Base-by-base conservation (phyloP, 53 echinoderm and acorn worm species). In the Stichopus horrens region DNA sequence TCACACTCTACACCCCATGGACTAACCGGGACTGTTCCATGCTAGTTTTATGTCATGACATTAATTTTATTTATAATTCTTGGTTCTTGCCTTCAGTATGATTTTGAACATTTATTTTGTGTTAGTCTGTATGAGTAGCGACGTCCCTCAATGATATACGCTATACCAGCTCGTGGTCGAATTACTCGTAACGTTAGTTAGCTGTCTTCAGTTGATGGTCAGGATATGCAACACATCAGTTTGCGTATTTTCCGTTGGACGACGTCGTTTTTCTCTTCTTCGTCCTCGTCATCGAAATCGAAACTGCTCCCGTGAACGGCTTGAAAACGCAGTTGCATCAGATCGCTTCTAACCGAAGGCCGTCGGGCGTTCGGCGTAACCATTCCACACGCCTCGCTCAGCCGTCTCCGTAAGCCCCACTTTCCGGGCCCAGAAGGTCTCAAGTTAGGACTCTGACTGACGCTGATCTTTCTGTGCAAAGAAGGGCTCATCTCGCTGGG, bases 181-280 rank as follows among this genome's bases (percentile, higher is more conserved):
- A 37, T 37, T 0, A 37, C 37, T 37, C 37, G 37, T 37, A 37
- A 37, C 37, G 37, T 37, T 37, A 71, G 18, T 71, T 63, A 16
- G 60, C 63, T 63, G 4, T 59, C 59, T 13, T 59, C 18, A 71
- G 14, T 71, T 71, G 16, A 22, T 19, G 85, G 85, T 91, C 88
- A 96, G 89, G 94, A 94, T 56, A 97, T 95, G 76, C 97, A 97
- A 87, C 97, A 97, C 77, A 92, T 94, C 55, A 95, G 90, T 79
- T 95, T 97, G 57, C 90, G 89, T 83, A 97, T 85, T 74, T 93
- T 93, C 55, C 88, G 74, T 59, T 92, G 92, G 19, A 92, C 89
- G 4, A 86, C 86, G 10, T 74, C 75, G 4, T 18, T 19, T 52
- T 87, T 87, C 11, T 88, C 77, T 19, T 86, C 91, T 16, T 93